Base-by-base conservation (phyloP, 2,888 invertebrate genomes). In the Helicoverpa assulta region DNA sequence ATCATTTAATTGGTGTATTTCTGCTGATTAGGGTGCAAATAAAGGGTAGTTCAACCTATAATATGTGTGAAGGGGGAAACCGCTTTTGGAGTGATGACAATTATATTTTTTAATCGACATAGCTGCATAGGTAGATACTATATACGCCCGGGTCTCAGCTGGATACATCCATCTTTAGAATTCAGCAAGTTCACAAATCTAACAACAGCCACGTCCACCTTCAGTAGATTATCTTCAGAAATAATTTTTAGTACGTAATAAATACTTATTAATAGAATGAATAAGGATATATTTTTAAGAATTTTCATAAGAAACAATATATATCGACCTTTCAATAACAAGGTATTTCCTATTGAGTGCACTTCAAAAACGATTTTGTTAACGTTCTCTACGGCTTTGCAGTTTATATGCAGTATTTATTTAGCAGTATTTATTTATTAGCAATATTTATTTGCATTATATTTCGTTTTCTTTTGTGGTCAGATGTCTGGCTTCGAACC, bases 401-500 rank as follows among this genome's bases (percentile, higher is more conserved):
- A 56, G 37, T 52, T 47, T 52, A 12, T 52, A 60, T 33, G 60
- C 21, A 51, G n/a, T n/a, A n/a, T n/a, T n/a, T n/a, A n/a, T n/a
- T n/a, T n/a, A n/a, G n/a, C n/a, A n/a, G n/a, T n/a, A n/a, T n/a
- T n/a, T n/a, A n/a, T n/a, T n/a, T n/a, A n/a, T n/a, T n/a, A n/a
- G 10, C 29, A 26, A 50, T n/a, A 67, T 50, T 54, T 66, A 33
- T 64, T 67, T 71, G 54, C 33, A 43, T 59, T 40, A 37, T 33
- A n/a, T 52, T 65, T 52, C 26, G 58, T 72, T 62, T 76, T 55
- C 69, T 78, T 69, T 75, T 69, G 70, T 64, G 40, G 54, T 10
- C 63, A 73, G 60, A 57, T 61, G 69, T 58, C 60, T 64, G 78
- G 73, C 57, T 64, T 61, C 19, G 18, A 50, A 53, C 62, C 18